These are phyloP conservation scores for Gila robusta DNA, from an alignment of 2,797 vertebrate species.

Conservation along the genomic window DNA sequence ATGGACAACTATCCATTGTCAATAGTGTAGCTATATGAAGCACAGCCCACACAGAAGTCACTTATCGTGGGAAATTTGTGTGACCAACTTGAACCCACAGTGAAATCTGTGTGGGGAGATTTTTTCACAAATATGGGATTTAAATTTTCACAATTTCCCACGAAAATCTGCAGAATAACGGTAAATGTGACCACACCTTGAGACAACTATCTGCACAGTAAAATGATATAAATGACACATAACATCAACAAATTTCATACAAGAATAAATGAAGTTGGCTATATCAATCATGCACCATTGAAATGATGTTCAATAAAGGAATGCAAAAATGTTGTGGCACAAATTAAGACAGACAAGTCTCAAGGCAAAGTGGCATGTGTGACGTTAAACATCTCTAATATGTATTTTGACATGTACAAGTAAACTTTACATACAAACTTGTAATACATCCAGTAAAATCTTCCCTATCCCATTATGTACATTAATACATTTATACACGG, in stretches of 20 bases:
- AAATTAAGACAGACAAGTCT: conserved; percentile 29
- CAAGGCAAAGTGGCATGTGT: conserved; percentile 18
- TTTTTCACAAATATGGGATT: not conserved
- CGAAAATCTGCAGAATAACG: not conserved
- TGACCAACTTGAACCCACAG: not conserved
- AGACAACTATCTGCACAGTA: not conserved
- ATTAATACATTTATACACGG: conserved; percentile 26
- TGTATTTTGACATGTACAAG: conserved; percentile 19
- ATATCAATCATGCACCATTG: not conserved
- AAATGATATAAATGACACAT: conserved; percentile 36
- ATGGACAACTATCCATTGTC: not conserved
- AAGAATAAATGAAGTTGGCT: conserved; percentile 22
- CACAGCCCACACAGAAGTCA: not conserved
- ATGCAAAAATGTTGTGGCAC: conserved; percentile 47
- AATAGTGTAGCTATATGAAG: not conserved
- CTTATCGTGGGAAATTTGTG: not conserved
- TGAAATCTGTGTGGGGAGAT: not conserved
- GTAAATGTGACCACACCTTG: not conserved
- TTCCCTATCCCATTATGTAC: conserved; percentile 1
- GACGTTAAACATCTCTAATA: not conserved
- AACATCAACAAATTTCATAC: conserved; percentile 62
- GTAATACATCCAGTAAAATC: conserved; percentile 13
- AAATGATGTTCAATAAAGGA: conserved; percentile 16
- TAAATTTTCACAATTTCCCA: not conserved
- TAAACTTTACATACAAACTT: conserved; percentile 23